These are phyloP conservation scores for Ormyrus labotus DNA, from an alignment of 2,888 invertebrate genomes.

Conservation along the genomic window DNA sequence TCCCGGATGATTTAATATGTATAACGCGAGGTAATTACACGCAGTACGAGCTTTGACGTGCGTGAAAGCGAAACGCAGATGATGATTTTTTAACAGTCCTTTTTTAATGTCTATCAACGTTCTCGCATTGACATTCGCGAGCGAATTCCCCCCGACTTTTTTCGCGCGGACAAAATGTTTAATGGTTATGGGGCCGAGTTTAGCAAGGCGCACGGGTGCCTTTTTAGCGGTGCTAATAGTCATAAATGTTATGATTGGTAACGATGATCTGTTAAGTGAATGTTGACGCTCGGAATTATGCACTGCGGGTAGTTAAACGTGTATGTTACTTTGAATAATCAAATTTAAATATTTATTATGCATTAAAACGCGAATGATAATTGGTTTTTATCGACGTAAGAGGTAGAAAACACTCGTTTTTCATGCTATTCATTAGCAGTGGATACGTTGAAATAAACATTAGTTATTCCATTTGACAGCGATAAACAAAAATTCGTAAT, in stretches of 20 bases:
- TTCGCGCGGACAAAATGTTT: not conserved
- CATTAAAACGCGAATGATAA: no score
- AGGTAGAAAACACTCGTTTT: no score
- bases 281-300: not conserved
- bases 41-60: not conserved
- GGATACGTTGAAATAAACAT: no score
- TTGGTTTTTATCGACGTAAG: no score
- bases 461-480: no score
- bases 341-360: not conserved
- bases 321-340: not conserved
- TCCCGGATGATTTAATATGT: slow-evolving; percentile 31
- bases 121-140: slow-evolving; percentile 13
- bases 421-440: no score
- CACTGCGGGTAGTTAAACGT: not conserved
- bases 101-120: not conserved
- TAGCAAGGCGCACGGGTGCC: not conserved
- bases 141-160: not conserved
- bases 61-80: slow-evolving; percentile 15
- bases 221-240: not conserved
- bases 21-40: slow-evolving; percentile 8
- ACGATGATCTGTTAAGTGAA: slow-evolving; percentile 15
- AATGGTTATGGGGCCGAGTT: not conserved
- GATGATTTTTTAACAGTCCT: slow-evolving; percentile 1
- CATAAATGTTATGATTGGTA: not conserved
- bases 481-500: no score